Conservation (phyloP, 2,888 invertebrate genomes). For the Drosophila pseudotakahashii region DNA sequence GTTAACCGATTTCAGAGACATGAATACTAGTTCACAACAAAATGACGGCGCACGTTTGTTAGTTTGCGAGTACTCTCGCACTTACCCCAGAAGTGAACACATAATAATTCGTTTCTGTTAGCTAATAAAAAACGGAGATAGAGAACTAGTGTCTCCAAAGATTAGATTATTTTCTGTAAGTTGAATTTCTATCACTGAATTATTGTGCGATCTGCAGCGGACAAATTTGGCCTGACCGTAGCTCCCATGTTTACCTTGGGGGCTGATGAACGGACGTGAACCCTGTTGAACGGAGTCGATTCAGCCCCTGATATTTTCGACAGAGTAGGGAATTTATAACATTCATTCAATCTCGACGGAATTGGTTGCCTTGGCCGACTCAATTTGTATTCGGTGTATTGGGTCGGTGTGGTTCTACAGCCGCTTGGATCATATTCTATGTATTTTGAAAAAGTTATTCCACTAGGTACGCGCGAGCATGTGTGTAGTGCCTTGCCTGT, state of each 20-base stretch:
- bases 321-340: not conserved
- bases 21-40: slow-evolving; percentile 1
- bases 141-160: not conserved
- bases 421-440: slow-evolving; percentile 18
- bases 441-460: slow-evolving; percentile 51
- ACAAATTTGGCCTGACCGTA: not conserved
- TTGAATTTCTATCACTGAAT: not conserved
- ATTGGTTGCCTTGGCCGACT: slow-evolving; percentile 7
- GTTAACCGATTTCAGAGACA: slow-evolving; percentile 18
- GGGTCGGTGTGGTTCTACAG: slow-evolving; percentile 16
- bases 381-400: not conserved
- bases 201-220: not conserved
- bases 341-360: not conserved
- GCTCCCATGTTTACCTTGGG: not conserved
- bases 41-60: too few species aligned
- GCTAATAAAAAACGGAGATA: not conserved
- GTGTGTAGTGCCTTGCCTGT: slow-evolving; percentile 29
- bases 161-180: slow-evolving; percentile 11
- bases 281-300: not conserved
- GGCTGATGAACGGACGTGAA: not conserved
- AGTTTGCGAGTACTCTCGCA: too few species aligned
- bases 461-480: slow-evolving; percentile 42
- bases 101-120: slow-evolving; percentile 1
- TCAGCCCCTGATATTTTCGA: not conserved
- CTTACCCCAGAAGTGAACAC: not conserved